Conservation (phyloP, 1,140 invertebrate species). For the Amphibalanus amphitrite region DNA sequence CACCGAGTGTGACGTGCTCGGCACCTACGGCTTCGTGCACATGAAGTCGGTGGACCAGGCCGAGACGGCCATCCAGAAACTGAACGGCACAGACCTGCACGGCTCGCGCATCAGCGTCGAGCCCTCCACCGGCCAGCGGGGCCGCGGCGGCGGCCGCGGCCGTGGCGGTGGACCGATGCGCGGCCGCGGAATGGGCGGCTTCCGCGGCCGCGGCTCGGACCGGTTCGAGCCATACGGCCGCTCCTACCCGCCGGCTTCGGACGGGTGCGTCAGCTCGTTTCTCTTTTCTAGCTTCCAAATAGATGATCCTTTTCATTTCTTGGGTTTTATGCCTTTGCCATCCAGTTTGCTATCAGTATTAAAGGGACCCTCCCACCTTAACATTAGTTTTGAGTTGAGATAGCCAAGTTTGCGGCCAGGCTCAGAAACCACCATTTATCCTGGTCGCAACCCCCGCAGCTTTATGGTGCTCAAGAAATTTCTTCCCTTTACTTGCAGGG, state of each 20-base stretch:
- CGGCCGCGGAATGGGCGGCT: conserved; percentile 21
- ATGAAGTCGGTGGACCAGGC: conserved; percentile 50
- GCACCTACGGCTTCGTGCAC: conserved; percentile 54
- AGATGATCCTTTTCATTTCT: not conserved
- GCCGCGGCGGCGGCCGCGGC: not conserved
- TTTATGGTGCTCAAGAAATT: no score
- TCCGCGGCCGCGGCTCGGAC: not conserved
- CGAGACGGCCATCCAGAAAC: conserved; percentile 41
- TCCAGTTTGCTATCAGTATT: no score
- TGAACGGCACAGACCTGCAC: conserved; percentile 50
- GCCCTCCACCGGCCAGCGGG: conserved; percentile 11
- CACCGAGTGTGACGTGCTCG: conserved; percentile 55
- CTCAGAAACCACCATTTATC: no score
- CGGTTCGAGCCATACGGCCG: conserved; percentile 1
- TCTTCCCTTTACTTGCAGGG: no score
- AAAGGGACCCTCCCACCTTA: no score
- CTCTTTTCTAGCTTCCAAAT: conserved; percentile 8
- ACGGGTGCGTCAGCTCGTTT: conserved; percentile 17
- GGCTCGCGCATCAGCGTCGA: conserved; percentile 48
- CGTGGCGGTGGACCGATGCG: conserved; percentile 28
- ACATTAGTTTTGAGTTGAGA: no score
- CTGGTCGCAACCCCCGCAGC: no score
- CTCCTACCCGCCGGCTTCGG: not conserved
- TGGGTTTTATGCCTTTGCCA: no score
- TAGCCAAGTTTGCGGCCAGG: no score